Evolutionary conservation across 2,113 vertebrate species (phyloP).

Genomic region (Emydocephalus ijimae): DNA sequence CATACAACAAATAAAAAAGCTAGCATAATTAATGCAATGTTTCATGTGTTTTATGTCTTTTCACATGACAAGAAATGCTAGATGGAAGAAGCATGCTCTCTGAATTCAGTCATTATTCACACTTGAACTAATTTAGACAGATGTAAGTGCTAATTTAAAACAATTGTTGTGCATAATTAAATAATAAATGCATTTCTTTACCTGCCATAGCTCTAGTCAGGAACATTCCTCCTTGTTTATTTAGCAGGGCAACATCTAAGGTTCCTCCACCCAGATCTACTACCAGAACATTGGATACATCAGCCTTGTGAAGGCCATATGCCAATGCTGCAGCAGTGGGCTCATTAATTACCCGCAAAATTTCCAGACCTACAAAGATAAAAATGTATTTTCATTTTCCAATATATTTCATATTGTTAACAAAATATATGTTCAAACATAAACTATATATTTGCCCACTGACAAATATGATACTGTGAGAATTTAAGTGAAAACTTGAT

Average conservation of each 20-base stretch:
- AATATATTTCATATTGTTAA: neutral
- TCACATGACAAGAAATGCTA: neutral
- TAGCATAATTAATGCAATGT: neutral
- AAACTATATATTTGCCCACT: neutral
- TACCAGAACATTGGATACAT: slow-evolving; percentile 92
- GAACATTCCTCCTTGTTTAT: slow-evolving; percentile 98
- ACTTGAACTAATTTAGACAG: neutral
- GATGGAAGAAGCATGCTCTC: neutral
- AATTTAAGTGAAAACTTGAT: neutral
- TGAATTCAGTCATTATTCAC: neutral
- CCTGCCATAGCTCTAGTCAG: slow-evolving; percentile 97
- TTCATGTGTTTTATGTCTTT: neutral
- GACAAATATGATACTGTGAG: neutral
- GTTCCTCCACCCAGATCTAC: slow-evolving; percentile 97
- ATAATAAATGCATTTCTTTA: slow-evolving; percentile 55
- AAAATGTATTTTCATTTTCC: neutral
- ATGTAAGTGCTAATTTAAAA: neutral
- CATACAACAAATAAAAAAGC: neutral
- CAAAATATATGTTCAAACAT: neutral
- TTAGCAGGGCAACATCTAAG: slow-evolving; percentile 91
- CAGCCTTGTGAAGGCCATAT: slow-evolving; percentile 92
- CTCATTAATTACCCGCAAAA: slow-evolving; percentile 92
- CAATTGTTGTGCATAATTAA: neutral
- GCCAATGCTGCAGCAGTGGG: slow-evolving; percentile 98
- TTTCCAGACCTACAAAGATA: slow-evolving; percentile 75